Evolutionary conservation across 2,888 invertebrate species (phyloP).

Genomic region (Rotaria magnacalcarata): DNA sequence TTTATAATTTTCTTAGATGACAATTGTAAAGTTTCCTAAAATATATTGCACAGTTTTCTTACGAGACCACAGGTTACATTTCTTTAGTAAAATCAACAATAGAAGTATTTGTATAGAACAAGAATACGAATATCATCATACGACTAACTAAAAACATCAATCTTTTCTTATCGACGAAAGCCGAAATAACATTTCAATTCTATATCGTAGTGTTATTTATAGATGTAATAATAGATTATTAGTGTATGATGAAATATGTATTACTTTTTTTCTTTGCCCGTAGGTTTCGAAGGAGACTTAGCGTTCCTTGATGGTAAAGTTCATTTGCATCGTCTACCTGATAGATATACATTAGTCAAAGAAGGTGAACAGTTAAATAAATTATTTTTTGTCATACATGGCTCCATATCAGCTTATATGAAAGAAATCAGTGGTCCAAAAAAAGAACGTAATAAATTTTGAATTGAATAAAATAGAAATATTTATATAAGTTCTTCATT

Average conservation of each 20-base stretch:
- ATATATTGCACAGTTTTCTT: too few species aligned
- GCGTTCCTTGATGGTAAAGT: neutral
- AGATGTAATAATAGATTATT: too few species aligned
- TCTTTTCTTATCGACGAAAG: too few species aligned
- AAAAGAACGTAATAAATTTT: conserved; percentile 6
- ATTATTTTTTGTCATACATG: conserved; percentile 15
- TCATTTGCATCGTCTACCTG: conserved; percentile 22
- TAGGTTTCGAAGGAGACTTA: neutral
- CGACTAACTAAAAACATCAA: too few species aligned
- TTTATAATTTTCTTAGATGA: too few species aligned
- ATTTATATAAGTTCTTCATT: neutral
- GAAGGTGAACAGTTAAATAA: conserved; percentile 34
- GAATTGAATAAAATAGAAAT: neutral
- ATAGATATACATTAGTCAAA: conserved; percentile 20
- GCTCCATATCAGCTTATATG: neutral
- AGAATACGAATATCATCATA: too few species aligned
- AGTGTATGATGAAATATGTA: neutral
- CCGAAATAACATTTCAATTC: too few species aligned
- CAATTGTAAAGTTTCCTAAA: too few species aligned
- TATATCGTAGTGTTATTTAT: too few species aligned
- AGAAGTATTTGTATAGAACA: too few species aligned
- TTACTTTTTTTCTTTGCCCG: neutral
- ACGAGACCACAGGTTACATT: too few species aligned
- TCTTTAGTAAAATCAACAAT: too few species aligned
- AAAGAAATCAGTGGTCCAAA: conserved; percentile 12